Evolutionary conservation across 2,113 vertebrate species (phyloP), one percentile per base, ranked within the genome.

Genomic region (Alligator mississippiensis): DNA sequence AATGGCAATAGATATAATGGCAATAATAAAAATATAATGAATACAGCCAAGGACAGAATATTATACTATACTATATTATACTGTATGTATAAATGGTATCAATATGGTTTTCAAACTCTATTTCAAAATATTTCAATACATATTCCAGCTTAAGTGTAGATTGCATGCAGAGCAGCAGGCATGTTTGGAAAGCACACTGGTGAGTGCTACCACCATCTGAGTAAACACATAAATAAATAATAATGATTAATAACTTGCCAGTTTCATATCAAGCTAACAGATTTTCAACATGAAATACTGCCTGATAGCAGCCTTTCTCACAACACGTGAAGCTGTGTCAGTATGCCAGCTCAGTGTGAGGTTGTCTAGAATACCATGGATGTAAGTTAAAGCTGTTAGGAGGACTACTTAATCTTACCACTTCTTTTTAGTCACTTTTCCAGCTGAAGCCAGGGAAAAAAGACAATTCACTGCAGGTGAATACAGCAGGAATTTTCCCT

Each of bases 201-300:
- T 88, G 87, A 93, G 85, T 25, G 25, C 54, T 89, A 95, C 81
- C 1, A 0, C 58, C 59, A 3, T 78, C 83, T 94, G 76, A 14
- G 9, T 88, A 92, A 92, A 85, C 80, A 27, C 78, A 54, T 90
- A 55, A 92, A 94, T 84, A 93, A 95, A 80, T 86, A 2, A 81
- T 80, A 78, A 25, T 83, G 77, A 89, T 90, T 87, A 94, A 85
- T 94, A 80, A 85, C 68, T 83, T 91, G 68, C 77, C 82, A 78
- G 60, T 88, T 82, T 93, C 84, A 82, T 62, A 85, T 27, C 85
- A 77, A 74, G 79, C 84, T 80, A 83, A 76, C 84, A 83, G 34
- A 12, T 88, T 95, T 68, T 84, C 81, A 82, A 0, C 77, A 54
- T 0, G 1, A 62, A 60, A 2, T 92, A 15, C 66, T 62, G 77